Evolutionary conservation across 2,888 invertebrate species (phyloP), one percentile per base, ranked within the genome.

Genomic region (Cylloceria caligata): DNA sequence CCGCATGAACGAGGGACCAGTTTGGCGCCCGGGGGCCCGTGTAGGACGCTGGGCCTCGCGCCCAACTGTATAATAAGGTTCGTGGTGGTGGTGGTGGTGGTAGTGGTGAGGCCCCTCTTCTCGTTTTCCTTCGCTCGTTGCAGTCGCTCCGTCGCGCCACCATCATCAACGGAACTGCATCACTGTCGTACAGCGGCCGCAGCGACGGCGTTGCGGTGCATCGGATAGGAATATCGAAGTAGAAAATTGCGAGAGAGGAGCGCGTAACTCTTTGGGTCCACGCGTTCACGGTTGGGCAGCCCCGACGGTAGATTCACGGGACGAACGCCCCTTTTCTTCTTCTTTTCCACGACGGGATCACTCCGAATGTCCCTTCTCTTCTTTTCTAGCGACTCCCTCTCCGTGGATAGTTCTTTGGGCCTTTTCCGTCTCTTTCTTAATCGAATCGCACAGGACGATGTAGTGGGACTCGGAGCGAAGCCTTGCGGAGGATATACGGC

Each of bases 1-100:
- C 68, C 72, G 76, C 80, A 74, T 27, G 74, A 68, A 65, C 64
- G 73, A 69, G 69, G 57, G 64, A 83, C 83, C 81, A 81, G 81
- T 81, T 81, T 77, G 77, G 81, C 64, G 69, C 73, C 69, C 77
- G 68, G 21, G 57, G 73, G 81, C 73, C 76, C 73, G 64, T 47
- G 68, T 42, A 34, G 39, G 42, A 75, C 55, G 52, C 49, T 67
- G 65, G 76, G 75, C 49, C 81, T 76, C 73, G 77, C 60, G 72
- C 36, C 47, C 64, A 64, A 55, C 62, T 62, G 42, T 39, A 76
- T 68, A 69, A 78, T 69, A 69, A 78, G 69, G 69, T 69, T 45
- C 55, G 52, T 39, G 67, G n/a, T n/a, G n/a, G n/a, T n/a, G n/a
- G n/a, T n/a, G n/a, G n/a, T n/a, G n/a, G n/a, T n/a, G n/a, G 47